Evolutionary conservation across 2,888 invertebrate genomes (phyloP).

Genomic region (Eristalis intricaria): DNA sequence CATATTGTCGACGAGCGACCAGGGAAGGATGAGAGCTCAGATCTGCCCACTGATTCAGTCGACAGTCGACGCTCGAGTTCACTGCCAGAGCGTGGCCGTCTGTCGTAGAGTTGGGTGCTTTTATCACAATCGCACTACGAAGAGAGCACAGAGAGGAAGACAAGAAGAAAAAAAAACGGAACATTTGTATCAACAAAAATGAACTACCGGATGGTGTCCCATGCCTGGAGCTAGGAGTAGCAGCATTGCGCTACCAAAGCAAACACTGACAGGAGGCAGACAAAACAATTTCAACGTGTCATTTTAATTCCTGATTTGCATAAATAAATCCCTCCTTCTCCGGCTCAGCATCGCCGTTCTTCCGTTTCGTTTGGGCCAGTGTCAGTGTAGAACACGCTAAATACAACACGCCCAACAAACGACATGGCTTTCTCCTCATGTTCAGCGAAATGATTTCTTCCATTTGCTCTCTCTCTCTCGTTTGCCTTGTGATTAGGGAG

Average conservation of each 20-base stretch:
- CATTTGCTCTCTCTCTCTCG: conserved; percentile 56
- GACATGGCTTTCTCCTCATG: conserved; percentile 2
- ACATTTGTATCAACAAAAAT: conserved; percentile 71
- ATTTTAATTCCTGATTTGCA: conserved; percentile 72
- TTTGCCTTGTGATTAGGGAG: conserved; percentile 66
- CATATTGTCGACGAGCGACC: conserved; percentile 52
- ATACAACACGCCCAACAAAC: not conserved
- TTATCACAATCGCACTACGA: conserved; percentile 61
- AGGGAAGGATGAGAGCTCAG: conserved; percentile 12
- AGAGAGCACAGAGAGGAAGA: conserved; percentile 14
- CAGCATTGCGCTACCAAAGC: conserved; percentile 70
- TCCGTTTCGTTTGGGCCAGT: not conserved
- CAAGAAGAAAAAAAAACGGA: conserved; percentile 28
- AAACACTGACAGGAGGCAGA: conserved; percentile 72
- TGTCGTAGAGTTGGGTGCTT: conserved; percentile 52
- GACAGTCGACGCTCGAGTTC: conserved; percentile 48
- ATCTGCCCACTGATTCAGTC: conserved; percentile 35
- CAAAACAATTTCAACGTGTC: conserved; percentile 72
- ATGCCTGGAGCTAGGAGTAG: conserved; percentile 52
- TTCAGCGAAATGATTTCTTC: conserved; percentile 59
- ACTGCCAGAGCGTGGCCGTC: conserved; percentile 57
- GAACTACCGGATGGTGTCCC: conserved; percentile 70
- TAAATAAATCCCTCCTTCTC: conserved; percentile 68
- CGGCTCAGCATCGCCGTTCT: conserved; percentile 23
- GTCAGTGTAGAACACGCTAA: not conserved